A percentile compares a stretch with the other conserved stretches of the same genome.
Evolutionary conservation across 2,113 vertebrate genomes (phyloP).

Genomic region (Dissostichus mawsoni): DNA sequence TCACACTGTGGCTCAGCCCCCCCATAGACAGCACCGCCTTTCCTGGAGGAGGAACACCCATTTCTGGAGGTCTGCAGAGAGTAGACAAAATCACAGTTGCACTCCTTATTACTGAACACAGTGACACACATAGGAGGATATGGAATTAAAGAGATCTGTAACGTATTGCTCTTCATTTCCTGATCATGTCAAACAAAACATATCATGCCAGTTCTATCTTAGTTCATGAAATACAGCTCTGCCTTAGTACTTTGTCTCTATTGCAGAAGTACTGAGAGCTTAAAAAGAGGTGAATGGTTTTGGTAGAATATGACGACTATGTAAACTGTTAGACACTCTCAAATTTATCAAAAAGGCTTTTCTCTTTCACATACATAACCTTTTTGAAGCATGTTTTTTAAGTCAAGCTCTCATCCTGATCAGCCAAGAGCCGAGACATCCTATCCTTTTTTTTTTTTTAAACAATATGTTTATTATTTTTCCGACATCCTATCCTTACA

Average conservation of each 20-base stretch:
- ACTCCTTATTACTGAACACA: neutral
- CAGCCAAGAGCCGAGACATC: slow-evolving; percentile 24
- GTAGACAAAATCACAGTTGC: neutral
- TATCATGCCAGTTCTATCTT: neutral
- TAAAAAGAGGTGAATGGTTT: neutral
- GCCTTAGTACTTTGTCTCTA: neutral
- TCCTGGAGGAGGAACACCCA: slow-evolving; percentile 91
- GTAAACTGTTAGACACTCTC: neutral
- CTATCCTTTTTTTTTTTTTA: neutral
- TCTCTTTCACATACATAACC: slow-evolving; percentile 1
- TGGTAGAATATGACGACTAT: neutral
- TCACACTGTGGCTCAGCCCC: slow-evolving; percentile 92
- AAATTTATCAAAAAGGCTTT: neutral
- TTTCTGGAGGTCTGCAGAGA: slow-evolving; percentile 88
- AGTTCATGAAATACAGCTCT: neutral
- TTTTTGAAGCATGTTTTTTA: slow-evolving; percentile 13
- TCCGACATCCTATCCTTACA: too few species aligned
- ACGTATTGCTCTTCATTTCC: neutral
- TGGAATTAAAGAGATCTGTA: neutral
- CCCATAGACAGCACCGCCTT: slow-evolving; percentile 96
- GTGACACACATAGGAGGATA: neutral
- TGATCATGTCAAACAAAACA: neutral
- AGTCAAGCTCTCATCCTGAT: slow-evolving; percentile 7
- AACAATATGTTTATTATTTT: neutral
- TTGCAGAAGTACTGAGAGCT: neutral